These are phyloP conservation scores for Chascanopsetta lugubris DNA, from an alignment of 2,113 vertebrate species.

Conservation along the genomic window DNA sequence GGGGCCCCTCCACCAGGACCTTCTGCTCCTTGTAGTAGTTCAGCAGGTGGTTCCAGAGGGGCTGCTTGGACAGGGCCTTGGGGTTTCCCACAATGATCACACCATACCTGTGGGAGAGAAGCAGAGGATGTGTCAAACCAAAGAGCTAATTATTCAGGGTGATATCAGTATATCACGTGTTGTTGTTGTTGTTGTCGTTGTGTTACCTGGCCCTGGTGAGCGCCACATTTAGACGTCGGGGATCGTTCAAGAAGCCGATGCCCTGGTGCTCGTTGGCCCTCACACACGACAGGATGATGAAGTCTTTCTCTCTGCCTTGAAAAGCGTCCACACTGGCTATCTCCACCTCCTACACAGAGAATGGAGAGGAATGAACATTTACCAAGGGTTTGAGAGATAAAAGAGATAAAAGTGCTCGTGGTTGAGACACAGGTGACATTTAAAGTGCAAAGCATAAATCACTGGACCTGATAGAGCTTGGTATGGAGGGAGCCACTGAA, in stretches of 20 bases:
- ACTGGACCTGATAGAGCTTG: conserved; percentile 91
- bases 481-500: conserved; percentile 95
- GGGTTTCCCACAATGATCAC: conserved; percentile 97
- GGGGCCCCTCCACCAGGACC: conserved; percentile 92
- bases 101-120: conserved; percentile 82
- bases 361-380: not conserved
- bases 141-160: not conserved
- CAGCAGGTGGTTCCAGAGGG: conserved; percentile 94
- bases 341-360: conserved; percentile 88
- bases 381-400: too few relatives aligned
- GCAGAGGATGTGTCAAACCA: not conserved
- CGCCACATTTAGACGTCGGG: conserved; percentile 91
- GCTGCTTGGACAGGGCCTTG: conserved; percentile 93
- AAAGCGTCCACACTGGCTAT: conserved; percentile 96
- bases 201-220: conserved; percentile 89
- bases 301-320: conserved; percentile 95
- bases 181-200: not conserved
- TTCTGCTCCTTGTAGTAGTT: conserved; percentile 98
- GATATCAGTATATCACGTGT: not conserved
- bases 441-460: not conserved
- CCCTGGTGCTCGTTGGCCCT: conserved; percentile 95
- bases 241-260: conserved; percentile 94
- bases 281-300: conserved; percentile 95
- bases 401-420: too few relatives aligned
- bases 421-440: not conserved